These are phyloP conservation scores for Caenorhabditis becei DNA, from an alignment of 2,888 invertebrate genomes.

Conservation along the genomic window DNA sequence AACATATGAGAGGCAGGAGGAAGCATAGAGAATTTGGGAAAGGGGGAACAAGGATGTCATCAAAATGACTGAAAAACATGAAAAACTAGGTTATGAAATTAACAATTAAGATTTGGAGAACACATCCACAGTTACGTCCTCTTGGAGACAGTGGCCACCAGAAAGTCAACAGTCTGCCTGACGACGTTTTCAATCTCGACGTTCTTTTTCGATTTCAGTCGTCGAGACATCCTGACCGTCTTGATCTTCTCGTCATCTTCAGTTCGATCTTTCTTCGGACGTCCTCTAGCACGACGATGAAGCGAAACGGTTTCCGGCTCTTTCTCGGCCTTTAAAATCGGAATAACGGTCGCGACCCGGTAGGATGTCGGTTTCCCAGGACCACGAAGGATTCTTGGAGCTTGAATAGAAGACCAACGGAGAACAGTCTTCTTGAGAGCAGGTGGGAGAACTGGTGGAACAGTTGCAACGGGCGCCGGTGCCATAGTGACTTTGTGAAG, in stretches of 20 bases:
- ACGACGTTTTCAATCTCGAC: neutral
- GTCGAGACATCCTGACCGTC: neutral
- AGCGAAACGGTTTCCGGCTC: neutral
- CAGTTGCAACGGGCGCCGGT: neutral
- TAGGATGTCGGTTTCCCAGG: neutral
- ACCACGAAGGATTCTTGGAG: conserved; percentile 36
- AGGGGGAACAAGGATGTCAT: conserved; percentile 12
- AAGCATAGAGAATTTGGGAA: neutral
- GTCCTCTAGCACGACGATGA: conserved; percentile 27
- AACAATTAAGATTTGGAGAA: neutral
- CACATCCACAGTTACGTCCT: neutral
- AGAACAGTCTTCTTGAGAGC: conserved; percentile 30
- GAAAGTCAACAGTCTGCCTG: neutral
- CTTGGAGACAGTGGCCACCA: neutral
- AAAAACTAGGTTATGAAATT: conserved; percentile 1
- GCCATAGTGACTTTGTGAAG: neutral
- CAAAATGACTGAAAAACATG: conserved; percentile 9
- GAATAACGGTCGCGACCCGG: conserved; percentile 17
- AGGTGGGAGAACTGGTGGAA: neutral
- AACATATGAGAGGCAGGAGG: neutral
- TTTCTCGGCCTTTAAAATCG: conserved; percentile 15
- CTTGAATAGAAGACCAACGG: conserved; percentile 32
- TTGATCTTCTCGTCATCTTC: conserved; percentile 8
- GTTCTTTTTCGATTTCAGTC: conserved; percentile 18
- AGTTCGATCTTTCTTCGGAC: conserved; percentile 24